Percentiles rank a stretch among this genome's conserved stretches.
Evolutionary conservation across 2,888 invertebrate genomes (phyloP).

Genomic region (Meteorus cinctellus): DNA sequence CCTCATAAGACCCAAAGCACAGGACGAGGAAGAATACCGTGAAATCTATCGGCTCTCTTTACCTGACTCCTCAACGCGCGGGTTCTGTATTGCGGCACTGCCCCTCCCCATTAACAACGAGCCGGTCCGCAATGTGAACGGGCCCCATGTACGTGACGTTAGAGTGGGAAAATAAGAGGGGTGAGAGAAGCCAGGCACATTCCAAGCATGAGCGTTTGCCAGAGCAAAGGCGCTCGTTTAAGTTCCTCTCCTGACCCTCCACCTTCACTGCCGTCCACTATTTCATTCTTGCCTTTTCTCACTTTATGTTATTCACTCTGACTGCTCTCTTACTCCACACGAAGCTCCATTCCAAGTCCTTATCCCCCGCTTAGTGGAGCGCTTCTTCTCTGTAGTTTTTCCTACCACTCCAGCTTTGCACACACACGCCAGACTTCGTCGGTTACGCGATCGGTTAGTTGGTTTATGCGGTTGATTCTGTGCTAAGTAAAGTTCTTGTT

Average conservation of each 20-base stretch:
- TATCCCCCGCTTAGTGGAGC: constrained; percentile 31
- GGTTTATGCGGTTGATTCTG: not conserved
- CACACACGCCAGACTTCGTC: constrained; percentile 34
- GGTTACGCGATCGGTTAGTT: constrained; percentile 39
- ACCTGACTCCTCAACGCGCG: constrained; percentile 36
- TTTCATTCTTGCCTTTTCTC: constrained; percentile 20
- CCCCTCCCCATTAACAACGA: constrained; percentile 28
- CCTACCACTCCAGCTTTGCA: constrained; percentile 41
- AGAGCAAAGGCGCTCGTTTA: constrained; percentile 38
- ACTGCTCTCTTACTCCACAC: constrained; percentile 24
- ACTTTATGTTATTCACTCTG: constrained; percentile 10
- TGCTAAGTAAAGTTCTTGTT: not conserved
- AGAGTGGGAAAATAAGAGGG: constrained; percentile 21
- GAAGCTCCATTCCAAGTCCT: constrained; percentile 32
- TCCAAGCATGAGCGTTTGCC: constrained; percentile 37
- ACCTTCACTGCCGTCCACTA: constrained; percentile 5
- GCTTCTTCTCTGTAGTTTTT: constrained; percentile 44
- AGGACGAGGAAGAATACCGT: constrained; percentile 21
- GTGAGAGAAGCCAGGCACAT: constrained; percentile 40
- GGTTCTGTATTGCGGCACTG: not conserved
- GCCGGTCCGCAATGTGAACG: constrained; percentile 1
- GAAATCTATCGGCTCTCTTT: constrained; percentile 24
- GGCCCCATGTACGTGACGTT: constrained; percentile 10
- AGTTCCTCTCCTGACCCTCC: not conserved
- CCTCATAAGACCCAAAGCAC: not conserved